Conservation (phyloP, 2,797 vertebrate species). For the Pantherophis vulpinus region DNA sequence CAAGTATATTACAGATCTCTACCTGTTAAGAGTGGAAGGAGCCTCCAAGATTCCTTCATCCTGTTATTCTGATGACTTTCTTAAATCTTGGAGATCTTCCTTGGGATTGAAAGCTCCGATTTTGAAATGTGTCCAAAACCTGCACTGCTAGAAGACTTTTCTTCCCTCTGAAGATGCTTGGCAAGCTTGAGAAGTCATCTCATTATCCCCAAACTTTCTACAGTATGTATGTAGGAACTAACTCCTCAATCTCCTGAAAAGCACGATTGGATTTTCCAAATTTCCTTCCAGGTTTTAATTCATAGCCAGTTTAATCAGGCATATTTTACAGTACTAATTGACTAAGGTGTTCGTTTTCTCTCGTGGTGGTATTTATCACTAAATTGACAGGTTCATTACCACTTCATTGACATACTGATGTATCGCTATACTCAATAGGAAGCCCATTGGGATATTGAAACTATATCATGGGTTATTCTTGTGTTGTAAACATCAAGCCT, state of each 20-base stretch:
- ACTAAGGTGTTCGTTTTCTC: not conserved
- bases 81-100: not conserved
- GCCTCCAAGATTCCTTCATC: not conserved
- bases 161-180: not conserved
- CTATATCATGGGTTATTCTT: not conserved
- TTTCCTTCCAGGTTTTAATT: not conserved
- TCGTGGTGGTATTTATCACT: not conserved
- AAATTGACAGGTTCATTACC: not conserved
- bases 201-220: not conserved
- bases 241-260: not conserved
- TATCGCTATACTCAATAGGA: not conserved
- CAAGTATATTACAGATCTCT: not conserved
- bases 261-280: not conserved
- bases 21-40: not conserved
- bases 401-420: not conserved
- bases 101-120: not conserved
- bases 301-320: not conserved
- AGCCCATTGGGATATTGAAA: not conserved
- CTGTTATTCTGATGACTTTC: not conserved
- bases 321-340: not conserved
- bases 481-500: not conserved
- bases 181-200: not conserved
- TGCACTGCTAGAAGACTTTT: not conserved
- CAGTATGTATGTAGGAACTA: not conserved
- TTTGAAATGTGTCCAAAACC: not conserved